Percentiles rank a stretch among this genome's conserved stretches.
phyloP scores from a whole-genome alignment of 92 coral and sea anemone species.

The Epizoanthus scotinus region DNA sequence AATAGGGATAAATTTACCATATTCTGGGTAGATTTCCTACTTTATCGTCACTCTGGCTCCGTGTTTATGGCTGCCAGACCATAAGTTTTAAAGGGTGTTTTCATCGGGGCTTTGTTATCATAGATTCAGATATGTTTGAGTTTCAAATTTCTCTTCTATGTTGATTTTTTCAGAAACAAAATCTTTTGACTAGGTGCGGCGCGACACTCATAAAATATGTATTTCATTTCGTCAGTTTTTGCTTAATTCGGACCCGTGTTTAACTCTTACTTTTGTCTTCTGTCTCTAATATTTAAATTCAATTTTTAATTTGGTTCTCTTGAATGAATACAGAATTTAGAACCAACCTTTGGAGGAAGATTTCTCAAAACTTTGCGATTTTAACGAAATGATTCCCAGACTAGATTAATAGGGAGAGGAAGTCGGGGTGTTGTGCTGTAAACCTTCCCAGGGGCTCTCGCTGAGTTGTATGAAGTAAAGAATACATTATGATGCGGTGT shows the following conservation, averaged over 20 bases:
- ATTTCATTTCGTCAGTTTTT: conserved; percentile 42
- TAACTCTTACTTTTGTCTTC: conserved; percentile 28
- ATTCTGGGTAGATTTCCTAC: neutral
- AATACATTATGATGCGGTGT: conserved; percentile 36
- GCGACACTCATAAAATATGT: conserved; percentile 23
- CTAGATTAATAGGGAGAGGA: neutral
- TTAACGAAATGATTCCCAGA: neutral
- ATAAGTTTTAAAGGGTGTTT: neutral
- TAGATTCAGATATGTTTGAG: neutral
- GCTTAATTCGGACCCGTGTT: conserved; percentile 20
- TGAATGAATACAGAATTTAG: neutral
- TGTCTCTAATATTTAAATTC: conserved; percentile 32
- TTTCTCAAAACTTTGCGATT: neutral
- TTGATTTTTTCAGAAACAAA: neutral
- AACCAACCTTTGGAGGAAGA: neutral
- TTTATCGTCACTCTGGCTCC: neutral
- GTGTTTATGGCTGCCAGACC: neutral
- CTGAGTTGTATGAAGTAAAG: conserved; percentile 40
- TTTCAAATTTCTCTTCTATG: conserved; percentile 18
- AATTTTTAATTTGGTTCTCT: neutral
- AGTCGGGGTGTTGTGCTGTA: neutral
- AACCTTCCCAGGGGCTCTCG: conserved; percentile 8
- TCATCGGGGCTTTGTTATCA: conserved; percentile 7
- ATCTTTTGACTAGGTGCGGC: neutral
- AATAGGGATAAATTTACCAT: neutral